These are phyloP conservation scores for Girardinichthys multiradiatus DNA, from an alignment of 2,113 vertebrate genomes.

Conservation along the genomic window DNA sequence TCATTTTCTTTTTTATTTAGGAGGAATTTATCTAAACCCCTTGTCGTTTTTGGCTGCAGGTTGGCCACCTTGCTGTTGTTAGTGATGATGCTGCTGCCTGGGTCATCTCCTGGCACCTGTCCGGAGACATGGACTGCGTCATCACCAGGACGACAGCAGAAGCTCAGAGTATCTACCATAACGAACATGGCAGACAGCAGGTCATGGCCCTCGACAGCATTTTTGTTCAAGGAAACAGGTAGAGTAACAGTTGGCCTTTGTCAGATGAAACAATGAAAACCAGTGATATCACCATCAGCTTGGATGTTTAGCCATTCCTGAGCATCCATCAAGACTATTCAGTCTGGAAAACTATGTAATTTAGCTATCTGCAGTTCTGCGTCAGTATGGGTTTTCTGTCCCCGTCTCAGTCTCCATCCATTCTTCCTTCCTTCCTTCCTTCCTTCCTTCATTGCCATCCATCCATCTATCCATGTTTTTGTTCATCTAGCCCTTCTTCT, in stretches of 20 bases:
- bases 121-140: conserved; percentile 93
- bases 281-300: no score
- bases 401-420: neutral
- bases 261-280: neutral
- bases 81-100: conserved; percentile 85
- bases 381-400: neutral
- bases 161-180: conserved; percentile 82
- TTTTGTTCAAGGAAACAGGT: conserved; percentile 83
- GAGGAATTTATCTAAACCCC: neutral
- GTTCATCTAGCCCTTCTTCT: no score
- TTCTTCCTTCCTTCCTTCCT: neutral
- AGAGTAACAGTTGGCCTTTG: neutral
- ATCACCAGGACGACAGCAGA: conserved; percentile 86
- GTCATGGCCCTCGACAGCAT: conserved; percentile 90
- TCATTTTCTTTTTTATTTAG: neutral
- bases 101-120: conserved; percentile 93
- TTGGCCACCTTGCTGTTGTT: conserved; percentile 89
- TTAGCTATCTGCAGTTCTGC: neutral
- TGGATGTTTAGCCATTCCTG: no score
- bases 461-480: no score
- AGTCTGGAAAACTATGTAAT: no score
- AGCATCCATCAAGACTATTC: no score
- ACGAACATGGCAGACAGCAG: conserved; percentile 87
- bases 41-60: conserved; percentile 72
- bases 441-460: neutral